phyloP scores from a whole-genome alignment of 37 sponge, comb jelly and placozoan species.

The Hexactinellida sp. region DNA sequence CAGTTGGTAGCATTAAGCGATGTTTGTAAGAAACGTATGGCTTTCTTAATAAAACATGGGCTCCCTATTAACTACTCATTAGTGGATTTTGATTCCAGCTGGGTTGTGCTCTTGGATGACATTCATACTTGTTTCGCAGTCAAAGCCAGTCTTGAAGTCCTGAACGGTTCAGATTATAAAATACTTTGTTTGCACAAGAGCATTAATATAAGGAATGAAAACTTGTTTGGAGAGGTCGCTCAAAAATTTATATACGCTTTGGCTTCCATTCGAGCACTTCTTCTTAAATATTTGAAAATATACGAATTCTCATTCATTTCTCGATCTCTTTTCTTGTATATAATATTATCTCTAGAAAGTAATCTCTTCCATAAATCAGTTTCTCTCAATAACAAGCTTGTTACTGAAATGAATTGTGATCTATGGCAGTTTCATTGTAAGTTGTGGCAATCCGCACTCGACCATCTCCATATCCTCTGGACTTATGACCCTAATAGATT shows the following conservation, averaged over 20 bases:
- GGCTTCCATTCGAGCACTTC: neutral
- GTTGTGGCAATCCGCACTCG: neutral
- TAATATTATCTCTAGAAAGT: neutral
- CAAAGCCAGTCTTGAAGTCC: neutral
- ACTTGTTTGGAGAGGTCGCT: neutral
- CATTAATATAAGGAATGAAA: neutral
- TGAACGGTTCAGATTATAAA: neutral
- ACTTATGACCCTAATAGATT: neutral
- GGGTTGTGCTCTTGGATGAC: neutral
- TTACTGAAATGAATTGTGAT: neutral
- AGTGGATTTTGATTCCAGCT: neutral
- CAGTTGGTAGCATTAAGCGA: neutral
- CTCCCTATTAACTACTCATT: neutral
- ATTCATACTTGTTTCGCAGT: neutral
- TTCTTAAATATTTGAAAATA: neutral
- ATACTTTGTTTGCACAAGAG: neutral
- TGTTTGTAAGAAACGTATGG: neutral
- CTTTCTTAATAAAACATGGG: neutral
- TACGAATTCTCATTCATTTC: neutral
- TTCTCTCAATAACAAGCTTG: neutral
- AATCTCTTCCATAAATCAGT: neutral
- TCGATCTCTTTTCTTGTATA: neutral
- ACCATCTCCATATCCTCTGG: neutral
- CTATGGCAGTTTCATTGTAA: neutral
- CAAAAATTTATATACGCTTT: neutral